Percentiles rank a stretch among this genome's conserved stretches.
Conservation (phyloP, 2,888 invertebrate genomes). For the Drosophila differens region DNA sequence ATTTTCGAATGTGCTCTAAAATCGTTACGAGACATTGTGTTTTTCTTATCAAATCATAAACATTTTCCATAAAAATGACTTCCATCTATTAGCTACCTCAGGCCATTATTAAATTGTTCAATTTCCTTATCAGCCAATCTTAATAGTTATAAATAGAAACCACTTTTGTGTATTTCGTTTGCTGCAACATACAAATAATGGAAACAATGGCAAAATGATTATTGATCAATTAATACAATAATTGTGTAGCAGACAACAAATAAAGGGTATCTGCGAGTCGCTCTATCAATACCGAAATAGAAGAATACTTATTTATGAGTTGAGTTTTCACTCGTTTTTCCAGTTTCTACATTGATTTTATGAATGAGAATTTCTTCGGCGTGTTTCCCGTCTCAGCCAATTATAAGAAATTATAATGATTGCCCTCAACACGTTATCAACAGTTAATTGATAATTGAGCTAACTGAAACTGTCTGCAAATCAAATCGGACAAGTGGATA, state of each 20-base stretch:
- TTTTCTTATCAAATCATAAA: conserved; percentile 12
- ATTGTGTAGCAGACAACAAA: background rate
- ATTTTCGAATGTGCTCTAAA: background rate
- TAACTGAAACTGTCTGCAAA: conserved; percentile 5
- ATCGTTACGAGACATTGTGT: background rate
- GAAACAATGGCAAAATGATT: conserved; percentile 11
- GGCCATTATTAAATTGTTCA: conserved; percentile 7
- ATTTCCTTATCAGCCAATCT: conserved; percentile 42
- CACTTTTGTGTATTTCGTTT: background rate
- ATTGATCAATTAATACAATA: conserved; percentile 7
- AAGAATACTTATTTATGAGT: background rate
- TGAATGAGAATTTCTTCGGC: background rate
- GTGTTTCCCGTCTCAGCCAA: background rate
- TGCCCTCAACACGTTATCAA: background rate
- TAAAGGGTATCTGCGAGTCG: background rate
- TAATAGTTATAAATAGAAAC: conserved; percentile 33
- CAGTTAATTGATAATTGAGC: conserved; percentile 5
- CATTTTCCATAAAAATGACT: background rate
- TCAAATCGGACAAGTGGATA: conserved; percentile 18
- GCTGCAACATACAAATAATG: conserved; percentile 1
- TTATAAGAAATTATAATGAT: background rate
- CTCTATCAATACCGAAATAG: background rate
- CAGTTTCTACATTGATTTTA: conserved; percentile 4
- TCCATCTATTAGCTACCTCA: background rate
- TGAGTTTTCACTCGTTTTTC: background rate